Percentiles rank a stretch among this genome's conserved stretches.
phyloP scores from a whole-genome alignment of 2,797 vertebrate species.

The Coilia nasus region DNA sequence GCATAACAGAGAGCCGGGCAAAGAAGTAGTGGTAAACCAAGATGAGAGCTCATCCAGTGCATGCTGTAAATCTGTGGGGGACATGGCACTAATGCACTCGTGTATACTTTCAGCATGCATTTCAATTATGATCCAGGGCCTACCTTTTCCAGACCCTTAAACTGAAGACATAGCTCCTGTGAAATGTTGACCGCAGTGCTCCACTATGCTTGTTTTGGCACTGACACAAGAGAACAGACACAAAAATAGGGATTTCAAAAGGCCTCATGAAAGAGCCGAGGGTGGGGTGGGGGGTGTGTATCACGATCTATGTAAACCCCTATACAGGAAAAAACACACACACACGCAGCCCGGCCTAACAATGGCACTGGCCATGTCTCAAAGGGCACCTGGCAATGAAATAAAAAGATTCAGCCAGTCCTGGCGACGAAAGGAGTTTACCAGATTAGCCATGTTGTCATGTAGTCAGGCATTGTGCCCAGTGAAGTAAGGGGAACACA shows the following conservation, averaged over 20 bases:
- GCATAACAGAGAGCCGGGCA: not conserved
- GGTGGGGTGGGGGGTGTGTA: not conserved
- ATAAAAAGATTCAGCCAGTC: not conserved
- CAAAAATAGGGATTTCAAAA: constrained; percentile 22
- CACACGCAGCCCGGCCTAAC: constrained; percentile 24
- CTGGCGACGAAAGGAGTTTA: not conserved
- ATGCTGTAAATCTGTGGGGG: constrained; percentile 35
- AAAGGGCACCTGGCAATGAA: constrained; percentile 4
- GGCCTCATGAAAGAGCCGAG: not conserved
- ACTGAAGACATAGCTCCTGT: not conserved
- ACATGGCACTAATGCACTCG: constrained; percentile 36
- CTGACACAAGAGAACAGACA: constrained; percentile 24
- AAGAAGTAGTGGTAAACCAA: constrained; percentile 35
- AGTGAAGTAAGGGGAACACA: not conserved
- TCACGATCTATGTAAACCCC: not conserved
- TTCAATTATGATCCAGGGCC: constrained; percentile 19
- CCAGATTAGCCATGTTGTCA: constrained; percentile 16
- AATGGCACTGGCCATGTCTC: constrained; percentile 18
- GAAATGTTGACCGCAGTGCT: constrained; percentile 22
- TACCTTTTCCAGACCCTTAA: not conserved
- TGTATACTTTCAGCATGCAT: constrained; percentile 22
- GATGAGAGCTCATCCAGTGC: constrained; percentile 21
- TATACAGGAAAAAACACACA: constrained; percentile 23
- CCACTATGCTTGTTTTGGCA: constrained; percentile 29
- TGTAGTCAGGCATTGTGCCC: not conserved